Conservation (phyloP, 2,797 vertebrate genomes). For the Australoheros facetus region DNA sequence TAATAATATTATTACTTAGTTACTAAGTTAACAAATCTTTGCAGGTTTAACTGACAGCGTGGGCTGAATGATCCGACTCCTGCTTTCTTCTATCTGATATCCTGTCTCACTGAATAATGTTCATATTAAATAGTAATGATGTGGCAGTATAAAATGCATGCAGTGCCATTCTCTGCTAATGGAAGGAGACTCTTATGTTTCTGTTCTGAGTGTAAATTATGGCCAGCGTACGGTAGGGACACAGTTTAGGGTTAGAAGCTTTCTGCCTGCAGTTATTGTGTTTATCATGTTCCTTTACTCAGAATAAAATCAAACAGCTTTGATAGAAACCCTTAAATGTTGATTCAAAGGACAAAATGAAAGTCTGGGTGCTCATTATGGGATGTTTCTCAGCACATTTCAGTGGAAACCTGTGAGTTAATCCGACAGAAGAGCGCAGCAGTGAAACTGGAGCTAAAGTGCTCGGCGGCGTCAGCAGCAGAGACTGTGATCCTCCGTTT, state of each 20-base stretch:
- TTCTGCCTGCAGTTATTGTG: not conserved
- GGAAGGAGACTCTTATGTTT: not conserved
- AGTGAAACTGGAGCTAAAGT: not conserved
- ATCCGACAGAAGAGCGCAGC: not conserved
- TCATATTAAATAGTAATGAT: not conserved
- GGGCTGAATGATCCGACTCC: not conserved
- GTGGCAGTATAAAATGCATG: not conserved
- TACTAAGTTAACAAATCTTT: not conserved
- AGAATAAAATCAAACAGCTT: too few relatives aligned
- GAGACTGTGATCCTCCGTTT: slow-evolving; percentile 15
- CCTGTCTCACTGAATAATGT: not conserved
- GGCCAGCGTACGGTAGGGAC: not conserved
- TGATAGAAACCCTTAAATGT: too few relatives aligned
- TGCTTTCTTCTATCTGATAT: not conserved
- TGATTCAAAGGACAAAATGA: not conserved
- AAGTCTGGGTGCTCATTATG: not conserved
- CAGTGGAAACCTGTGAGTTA: not conserved
- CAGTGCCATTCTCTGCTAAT: not conserved
- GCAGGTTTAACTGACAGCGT: not conserved
- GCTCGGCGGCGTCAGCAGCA: slow-evolving; percentile 22
- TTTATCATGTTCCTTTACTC: not conserved
- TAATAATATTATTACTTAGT: too few relatives aligned
- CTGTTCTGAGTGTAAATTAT: not conserved
- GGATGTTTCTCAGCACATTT: not conserved
- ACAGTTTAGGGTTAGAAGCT: not conserved